A percentile compares a stretch with the other conserved stretches of the same genome.
These are phyloP conservation scores for Axis porcinus DNA, from an alignment of 2,113 vertebrate species.

Conservation along the genomic window DNA sequence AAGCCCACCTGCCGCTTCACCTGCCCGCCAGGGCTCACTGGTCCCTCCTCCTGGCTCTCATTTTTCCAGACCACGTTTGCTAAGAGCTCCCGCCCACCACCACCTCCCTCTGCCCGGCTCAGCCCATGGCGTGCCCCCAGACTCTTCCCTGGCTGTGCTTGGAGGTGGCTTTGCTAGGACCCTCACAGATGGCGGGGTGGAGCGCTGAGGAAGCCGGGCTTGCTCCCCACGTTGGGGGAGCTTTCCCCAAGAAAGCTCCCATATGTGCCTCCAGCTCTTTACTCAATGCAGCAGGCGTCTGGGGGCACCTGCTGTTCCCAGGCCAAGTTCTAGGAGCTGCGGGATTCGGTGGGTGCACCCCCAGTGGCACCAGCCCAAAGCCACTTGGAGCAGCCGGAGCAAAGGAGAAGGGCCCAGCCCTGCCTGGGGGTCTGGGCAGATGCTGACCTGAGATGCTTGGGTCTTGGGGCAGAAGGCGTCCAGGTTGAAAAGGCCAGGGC, in stretches of 20 bases:
- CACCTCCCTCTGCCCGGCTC: fast-evolving
- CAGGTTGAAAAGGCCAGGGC: too few relatives aligned
- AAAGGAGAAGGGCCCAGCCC: too few relatives aligned
- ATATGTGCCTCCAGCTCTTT: not conserved
- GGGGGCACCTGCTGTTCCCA: not conserved
- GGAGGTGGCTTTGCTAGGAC: fast-evolving
- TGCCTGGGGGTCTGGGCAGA: not conserved
- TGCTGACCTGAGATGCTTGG: fast-evolving
- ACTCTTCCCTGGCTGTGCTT: too few relatives aligned
- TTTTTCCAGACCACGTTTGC: not conserved
- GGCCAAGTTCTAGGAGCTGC: not conserved
- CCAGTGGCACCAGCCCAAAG: fast-evolving
- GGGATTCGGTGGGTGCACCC: fast-evolving
- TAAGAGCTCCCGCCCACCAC: fast-evolving
- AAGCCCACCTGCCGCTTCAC: not conserved
- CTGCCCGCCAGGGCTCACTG: fast-evolving
- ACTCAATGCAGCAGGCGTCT: fast-evolving
- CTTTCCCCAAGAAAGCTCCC: not conserved
- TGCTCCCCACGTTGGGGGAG: fast-evolving
- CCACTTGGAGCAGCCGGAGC: fast-evolving
- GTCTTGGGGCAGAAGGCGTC: not conserved
- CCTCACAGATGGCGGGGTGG: fast-evolving
- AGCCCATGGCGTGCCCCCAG: fast-evolving
- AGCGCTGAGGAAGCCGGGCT: fast-evolving
- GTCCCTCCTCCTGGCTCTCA: not conserved